Conservation (phyloP, 1,140 invertebrate genomes). For the Lamellibrachia luymesi region DNA sequence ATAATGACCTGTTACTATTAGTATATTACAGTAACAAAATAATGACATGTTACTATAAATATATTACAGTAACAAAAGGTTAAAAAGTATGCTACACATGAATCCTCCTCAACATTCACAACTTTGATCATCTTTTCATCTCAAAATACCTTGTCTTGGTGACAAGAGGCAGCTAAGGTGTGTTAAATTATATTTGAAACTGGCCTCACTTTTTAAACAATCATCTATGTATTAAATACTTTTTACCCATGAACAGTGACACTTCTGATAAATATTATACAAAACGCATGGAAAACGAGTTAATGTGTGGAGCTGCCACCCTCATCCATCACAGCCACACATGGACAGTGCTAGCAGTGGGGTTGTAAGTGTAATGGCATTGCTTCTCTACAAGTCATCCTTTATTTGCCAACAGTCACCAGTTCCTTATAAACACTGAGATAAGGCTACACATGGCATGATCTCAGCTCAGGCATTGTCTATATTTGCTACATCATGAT, state of each 20-base stretch:
- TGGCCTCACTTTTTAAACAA: too few relatives aligned
- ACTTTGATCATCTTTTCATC: too few relatives aligned
- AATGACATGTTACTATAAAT: too few relatives aligned
- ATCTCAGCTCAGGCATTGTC: background rate
- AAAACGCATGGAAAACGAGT: background rate
- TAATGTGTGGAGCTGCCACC: background rate
- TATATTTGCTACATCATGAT: background rate
- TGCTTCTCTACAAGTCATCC: background rate
- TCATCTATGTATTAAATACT: too few relatives aligned
- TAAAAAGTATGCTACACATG: too few relatives aligned
- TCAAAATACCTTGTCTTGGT: too few relatives aligned
- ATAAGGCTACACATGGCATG: background rate
- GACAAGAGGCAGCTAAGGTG: too few relatives aligned
- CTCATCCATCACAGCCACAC: background rate
- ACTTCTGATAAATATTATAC: background rate
- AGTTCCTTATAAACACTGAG: background rate
- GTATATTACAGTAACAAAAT: too few relatives aligned
- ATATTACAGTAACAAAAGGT: too few relatives aligned
- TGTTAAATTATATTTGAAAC: too few relatives aligned
- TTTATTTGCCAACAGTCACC: background rate
- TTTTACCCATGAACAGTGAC: background rate
- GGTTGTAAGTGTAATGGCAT: background rate
- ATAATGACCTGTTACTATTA: too few relatives aligned
- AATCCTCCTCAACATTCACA: too few relatives aligned
- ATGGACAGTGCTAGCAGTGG: background rate